These are phyloP conservation scores for Thymelicus sylvestris DNA, from an alignment of 2,888 invertebrate genomes.

Conservation along the genomic window DNA sequence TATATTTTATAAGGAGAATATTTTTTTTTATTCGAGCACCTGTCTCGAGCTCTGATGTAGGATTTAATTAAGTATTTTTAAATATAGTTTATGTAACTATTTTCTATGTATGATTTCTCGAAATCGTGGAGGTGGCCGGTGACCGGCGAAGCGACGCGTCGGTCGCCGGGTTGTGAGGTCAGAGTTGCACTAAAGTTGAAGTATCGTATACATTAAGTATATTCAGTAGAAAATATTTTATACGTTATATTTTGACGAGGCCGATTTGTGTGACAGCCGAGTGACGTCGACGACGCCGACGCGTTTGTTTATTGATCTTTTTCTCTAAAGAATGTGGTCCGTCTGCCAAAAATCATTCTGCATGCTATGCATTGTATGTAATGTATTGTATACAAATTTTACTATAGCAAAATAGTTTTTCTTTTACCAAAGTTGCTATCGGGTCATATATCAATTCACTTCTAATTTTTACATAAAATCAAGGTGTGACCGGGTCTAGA, in stretches of 20 bases:
- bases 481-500: too few species aligned
- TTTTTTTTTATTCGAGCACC: conserved; percentile 14
- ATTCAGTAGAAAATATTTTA: conserved; percentile 18
- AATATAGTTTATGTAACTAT: conserved; percentile 19
- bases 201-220: conserved; percentile 1
- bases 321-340: background rate
- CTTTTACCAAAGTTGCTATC: background rate
- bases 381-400: background rate
- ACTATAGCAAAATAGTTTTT: conserved; percentile 1
- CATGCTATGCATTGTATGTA: background rate
- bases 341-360: background rate
- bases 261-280: conserved; percentile 33
- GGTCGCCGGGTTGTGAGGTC: background rate
- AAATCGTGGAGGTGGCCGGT: background rate
- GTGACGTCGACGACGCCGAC: conserved; percentile 16
- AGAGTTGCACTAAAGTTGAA: background rate
- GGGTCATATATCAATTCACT: background rate
- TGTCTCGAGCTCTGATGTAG: conserved; percentile 12
- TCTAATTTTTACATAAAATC: too few species aligned
- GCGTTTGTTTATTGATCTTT: conserved; percentile 18
- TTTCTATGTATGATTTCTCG: conserved; percentile 3
- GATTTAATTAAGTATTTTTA: conserved; percentile 15
- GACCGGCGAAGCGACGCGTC: background rate
- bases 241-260: conserved; percentile 29
- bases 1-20: conserved; percentile 22